Percentiles rank a stretch among this genome's conserved stretches.
Evolutionary conservation across 2,113 vertebrate species (phyloP).

Genomic region (Nannospalax galili): DNA sequence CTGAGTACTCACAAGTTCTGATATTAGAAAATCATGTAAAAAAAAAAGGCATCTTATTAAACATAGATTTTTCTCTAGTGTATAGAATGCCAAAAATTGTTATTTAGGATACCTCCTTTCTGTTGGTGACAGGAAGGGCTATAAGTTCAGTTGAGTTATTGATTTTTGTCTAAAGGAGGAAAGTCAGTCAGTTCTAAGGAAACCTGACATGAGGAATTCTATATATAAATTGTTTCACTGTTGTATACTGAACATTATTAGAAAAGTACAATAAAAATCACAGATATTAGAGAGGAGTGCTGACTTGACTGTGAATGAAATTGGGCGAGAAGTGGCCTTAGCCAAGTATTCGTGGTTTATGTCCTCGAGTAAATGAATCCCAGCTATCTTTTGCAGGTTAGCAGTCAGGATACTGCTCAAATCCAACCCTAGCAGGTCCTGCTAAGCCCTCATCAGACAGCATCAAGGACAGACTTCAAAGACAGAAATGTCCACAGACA

Average conservation of each 20-base stretch:
- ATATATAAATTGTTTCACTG: neutral
- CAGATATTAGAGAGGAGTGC: neutral
- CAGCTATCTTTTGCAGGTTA: neutral
- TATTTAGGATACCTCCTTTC: neutral
- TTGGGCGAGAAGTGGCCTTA: neutral
- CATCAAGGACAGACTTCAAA: neutral
- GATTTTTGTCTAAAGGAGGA: constrained; percentile 56
- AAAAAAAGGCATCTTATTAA: neutral
- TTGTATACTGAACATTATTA: neutral
- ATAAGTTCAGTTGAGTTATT: neutral
- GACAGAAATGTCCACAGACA: neutral
- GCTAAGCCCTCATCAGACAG: neutral
- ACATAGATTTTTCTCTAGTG: neutral
- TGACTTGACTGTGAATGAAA: neutral
- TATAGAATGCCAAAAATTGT: neutral
- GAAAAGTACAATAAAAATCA: neutral
- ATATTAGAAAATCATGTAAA: neutral
- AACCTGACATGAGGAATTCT: neutral
- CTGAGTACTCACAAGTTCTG: neutral
- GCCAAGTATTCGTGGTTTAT: neutral
- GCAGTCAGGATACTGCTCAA: neutral
- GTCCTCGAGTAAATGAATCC: neutral
- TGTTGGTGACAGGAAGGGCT: neutral
- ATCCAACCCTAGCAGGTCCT: neutral
- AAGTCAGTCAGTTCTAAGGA: neutral